Percentiles rank a stretch among this genome's conserved stretches.
Conservation (phyloP, 2,888 invertebrate species). For the Cerceris rybyensis region DNA sequence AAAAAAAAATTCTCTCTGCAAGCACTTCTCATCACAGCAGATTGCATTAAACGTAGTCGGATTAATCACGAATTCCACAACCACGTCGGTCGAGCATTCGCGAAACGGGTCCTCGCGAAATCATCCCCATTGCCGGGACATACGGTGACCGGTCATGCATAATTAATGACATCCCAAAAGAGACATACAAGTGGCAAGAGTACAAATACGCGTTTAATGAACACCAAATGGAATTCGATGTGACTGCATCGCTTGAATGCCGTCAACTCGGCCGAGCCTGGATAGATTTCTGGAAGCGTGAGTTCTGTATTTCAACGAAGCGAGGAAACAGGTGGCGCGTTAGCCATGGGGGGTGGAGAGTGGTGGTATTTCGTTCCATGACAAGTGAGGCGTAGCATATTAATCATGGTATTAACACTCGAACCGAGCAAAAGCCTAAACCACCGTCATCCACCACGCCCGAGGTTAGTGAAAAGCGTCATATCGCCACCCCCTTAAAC, state of each 20-base stretch:
- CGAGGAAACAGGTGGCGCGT: not conserved
- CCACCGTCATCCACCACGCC: constrained; percentile 25
- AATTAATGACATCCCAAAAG: constrained; percentile 51
- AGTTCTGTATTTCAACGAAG: not conserved
- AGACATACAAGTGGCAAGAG: constrained; percentile 12
- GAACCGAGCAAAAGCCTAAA: constrained; percentile 48
- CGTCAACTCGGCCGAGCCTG: not conserved
- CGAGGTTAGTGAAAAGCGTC: constrained; percentile 41
- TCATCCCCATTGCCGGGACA: not conserved
- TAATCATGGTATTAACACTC: constrained; percentile 62
- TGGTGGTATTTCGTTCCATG: constrained; percentile 19
- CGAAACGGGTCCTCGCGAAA: not conserved
- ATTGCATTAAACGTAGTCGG: not conserved
- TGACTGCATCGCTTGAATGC: constrained; percentile 29
- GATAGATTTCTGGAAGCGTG: constrained; percentile 15
- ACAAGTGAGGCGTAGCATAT: constrained; percentile 61
- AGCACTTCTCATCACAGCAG: constrained; percentile 1
- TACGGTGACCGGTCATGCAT: constrained; percentile 39
- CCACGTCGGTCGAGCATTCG: not conserved
- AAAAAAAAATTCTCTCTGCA: not conserved
- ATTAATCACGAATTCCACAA: not conserved
- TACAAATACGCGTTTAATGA: constrained; percentile 60
- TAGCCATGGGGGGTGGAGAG: not conserved
- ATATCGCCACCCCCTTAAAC: constrained; percentile 11
- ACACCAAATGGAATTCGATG: constrained; percentile 54